Conservation (phyloP, 2,113 vertebrate species). For the Spermophilus dauricus region DNA sequence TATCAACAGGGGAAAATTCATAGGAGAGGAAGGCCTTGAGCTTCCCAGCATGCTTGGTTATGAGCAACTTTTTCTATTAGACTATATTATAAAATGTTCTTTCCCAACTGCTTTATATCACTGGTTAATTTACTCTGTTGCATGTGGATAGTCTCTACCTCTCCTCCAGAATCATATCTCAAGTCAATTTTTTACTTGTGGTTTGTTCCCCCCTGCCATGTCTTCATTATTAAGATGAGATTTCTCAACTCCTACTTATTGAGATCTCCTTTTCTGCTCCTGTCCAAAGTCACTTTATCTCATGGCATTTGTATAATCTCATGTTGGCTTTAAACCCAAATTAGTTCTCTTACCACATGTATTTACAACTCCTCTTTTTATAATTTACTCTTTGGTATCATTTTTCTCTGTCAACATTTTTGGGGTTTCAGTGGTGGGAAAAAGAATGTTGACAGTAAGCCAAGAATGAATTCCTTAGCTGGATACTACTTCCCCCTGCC, state of each 20-base stretch:
- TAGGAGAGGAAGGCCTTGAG: neutral
- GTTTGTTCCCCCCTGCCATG: neutral
- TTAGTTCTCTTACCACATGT: constrained; percentile 73
- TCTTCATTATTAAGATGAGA: constrained; percentile 41
- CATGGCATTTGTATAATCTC: constrained; percentile 71
- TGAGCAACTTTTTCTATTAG: neutral
- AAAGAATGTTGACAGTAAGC: constrained; percentile 73
- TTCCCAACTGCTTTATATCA: neutral
- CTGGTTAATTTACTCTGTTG: neutral
- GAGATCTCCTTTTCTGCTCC: neutral
- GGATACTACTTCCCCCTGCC: constrained; percentile 72
- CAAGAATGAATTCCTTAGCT: constrained; percentile 73
- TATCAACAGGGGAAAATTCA: neutral
- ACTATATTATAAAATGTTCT: neutral
- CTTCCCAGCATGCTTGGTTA: neutral
- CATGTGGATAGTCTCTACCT: neutral
- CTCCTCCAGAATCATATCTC: neutral
- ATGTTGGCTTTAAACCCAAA: constrained; percentile 76
- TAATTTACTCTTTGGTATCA: constrained; percentile 74
- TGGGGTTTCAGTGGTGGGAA: constrained; percentile 71
- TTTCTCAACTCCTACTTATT: constrained; percentile 57
- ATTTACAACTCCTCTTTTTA: constrained; percentile 69
- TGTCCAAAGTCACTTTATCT: constrained; percentile 63
- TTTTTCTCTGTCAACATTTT: constrained; percentile 82
- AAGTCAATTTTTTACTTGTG: constrained; percentile 12